phyloP scores from a whole-genome alignment of 2,888 invertebrate species.

The Dascillus cervinus region DNA sequence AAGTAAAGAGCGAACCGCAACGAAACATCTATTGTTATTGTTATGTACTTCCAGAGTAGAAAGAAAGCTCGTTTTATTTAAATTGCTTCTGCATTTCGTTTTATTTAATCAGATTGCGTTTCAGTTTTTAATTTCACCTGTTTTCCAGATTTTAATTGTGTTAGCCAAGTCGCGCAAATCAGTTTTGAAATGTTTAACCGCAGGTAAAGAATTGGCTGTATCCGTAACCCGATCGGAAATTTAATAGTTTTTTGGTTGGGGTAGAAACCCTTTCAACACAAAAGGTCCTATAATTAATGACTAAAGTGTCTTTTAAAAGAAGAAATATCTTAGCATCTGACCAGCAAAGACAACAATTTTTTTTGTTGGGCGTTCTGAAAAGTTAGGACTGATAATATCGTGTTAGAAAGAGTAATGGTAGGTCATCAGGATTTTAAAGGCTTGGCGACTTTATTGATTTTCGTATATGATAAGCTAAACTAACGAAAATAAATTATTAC shows the following conservation, averaged over 20 bases:
- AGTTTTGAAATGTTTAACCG: too few species aligned
- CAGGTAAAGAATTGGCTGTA: conserved; percentile 13
- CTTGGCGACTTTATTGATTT: conserved; percentile 33
- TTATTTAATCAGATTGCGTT: too few species aligned
- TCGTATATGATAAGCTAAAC: conserved; percentile 26
- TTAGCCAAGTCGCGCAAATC: too few species aligned
- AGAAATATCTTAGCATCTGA: conserved; percentile 10
- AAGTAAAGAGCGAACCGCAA: conserved; percentile 9
- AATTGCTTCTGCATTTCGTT: too few species aligned
- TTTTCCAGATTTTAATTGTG: too few species aligned
- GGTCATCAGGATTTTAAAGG: conserved; percentile 31
- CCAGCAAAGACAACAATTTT: conserved; percentile 15
- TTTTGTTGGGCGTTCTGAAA: conserved; percentile 11
- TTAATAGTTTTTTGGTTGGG: conserved; percentile 14
- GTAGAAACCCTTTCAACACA: conserved; percentile 20
- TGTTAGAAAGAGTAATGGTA: conserved; percentile 35
- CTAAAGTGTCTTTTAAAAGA: conserved; percentile 19
- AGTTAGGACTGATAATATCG: conserved; percentile 26
- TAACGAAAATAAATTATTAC: conserved; percentile 16
- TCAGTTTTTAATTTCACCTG: too few species aligned
- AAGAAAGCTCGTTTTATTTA: conserved; percentile 11
- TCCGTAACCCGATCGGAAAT: conserved; percentile 14
- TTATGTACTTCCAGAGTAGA: conserved; percentile 9
- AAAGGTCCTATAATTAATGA: conserved; percentile 19
- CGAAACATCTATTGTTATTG: conserved; percentile 11